Evolutionary conservation across 2,797 vertebrate genomes (phyloP), one percentile per base, ranked within the genome.

Genomic region (Argya squamiceps): DNA sequence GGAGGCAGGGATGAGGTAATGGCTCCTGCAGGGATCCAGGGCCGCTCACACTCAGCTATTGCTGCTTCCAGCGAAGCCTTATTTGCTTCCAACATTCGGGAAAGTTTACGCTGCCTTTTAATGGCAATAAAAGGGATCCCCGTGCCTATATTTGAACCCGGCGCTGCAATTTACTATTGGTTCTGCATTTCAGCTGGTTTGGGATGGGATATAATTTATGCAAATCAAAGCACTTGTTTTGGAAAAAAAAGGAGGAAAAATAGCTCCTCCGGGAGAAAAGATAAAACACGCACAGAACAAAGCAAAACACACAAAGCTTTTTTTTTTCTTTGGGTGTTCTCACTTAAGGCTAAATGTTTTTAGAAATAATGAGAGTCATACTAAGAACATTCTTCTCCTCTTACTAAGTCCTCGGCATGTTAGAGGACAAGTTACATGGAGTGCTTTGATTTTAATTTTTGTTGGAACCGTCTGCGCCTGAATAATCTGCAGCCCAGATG

Each of bases 401-500:
- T 97, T 92, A 88, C 83, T 36, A 91, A 80, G 37, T 79, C 55
- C 88, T 93, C 24, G 0, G 75, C 77, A 44, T 96, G 92, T 89
- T 88, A 84, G 55, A 89, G 78, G 76, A 92, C 91, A 93, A 96
- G 60, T 65, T 84, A 93, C 84, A 96, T 6, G 39, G 77, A 89
- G 64, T 2, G 58, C 92, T 96, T 96, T 85, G 88, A 95, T 93
- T 96, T 94, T 83, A 43, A 92, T 91, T 93, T 89, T 79, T 85
- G 79, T 96, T 96, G 93, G 88, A 97, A 88, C 53, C 1, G 6
- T 91, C 84, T 88, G 76, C 10, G 71, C 41, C 53, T 85, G 65
- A 56, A 58, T 95, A 93, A 96, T 89, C 91, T 94, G 93, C 73
- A 92, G 56, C 27, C 93, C 97, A 96, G 92, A 97, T 97, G 96